A percentile compares a stretch with the other conserved stretches of the same genome.
Evolutionary conservation across 2,797 vertebrate genomes (phyloP).

Genomic region (Cygnus olor): DNA sequence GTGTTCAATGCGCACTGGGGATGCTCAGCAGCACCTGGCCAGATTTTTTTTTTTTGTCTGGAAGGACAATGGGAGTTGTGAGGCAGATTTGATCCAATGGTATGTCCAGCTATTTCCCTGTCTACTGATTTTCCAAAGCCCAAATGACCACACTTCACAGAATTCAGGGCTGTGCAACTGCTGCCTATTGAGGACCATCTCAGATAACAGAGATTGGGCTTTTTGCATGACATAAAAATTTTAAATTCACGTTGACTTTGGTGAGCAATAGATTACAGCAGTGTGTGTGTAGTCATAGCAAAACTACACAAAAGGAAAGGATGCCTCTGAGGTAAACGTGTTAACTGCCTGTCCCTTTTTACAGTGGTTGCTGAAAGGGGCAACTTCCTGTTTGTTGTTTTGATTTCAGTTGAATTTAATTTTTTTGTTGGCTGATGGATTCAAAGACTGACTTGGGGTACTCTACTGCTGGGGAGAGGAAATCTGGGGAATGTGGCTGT

Average conservation of each 20-base stretch:
- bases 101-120: not conserved
- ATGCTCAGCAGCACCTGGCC: not conserved
- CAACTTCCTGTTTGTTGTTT: not conserved
- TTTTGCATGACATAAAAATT: not conserved
- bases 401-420: not conserved
- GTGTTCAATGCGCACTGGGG: not conserved
- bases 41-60: not conserved
- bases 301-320: not conserved
- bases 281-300: not conserved
- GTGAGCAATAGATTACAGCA: not conserved
- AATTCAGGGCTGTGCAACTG: not conserved
- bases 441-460: not conserved
- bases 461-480: not conserved
- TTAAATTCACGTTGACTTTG: not conserved
- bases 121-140: not conserved
- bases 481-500: not conserved
- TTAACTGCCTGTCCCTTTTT: not conserved
- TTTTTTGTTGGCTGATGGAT: not conserved
- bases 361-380: not conserved
- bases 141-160: not conserved
- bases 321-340: not conserved
- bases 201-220: not conserved
- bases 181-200: not conserved
- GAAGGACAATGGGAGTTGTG: fast-evolving
- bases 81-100: not conserved